Conservation (phyloP, 2,113 vertebrate genomes). For the Neopipo cinnamomea region DNA sequence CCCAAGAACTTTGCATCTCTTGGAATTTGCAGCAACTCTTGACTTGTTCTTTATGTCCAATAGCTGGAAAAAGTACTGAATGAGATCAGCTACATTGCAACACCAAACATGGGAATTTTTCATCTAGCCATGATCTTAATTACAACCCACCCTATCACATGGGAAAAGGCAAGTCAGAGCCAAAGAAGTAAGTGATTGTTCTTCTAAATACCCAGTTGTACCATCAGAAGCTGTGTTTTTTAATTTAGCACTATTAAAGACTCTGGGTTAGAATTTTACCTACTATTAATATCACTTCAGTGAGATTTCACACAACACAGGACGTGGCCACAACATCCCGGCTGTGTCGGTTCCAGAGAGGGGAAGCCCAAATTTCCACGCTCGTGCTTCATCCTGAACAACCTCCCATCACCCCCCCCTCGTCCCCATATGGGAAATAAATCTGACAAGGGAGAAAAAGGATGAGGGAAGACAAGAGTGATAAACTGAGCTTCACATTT, state of each 20-base stretch:
- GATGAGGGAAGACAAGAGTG: background rate
- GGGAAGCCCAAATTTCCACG: background rate
- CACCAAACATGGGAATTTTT: conserved; percentile 32
- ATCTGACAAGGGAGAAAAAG: background rate
- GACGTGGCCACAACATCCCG: background rate
- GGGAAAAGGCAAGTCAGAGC: conserved; percentile 46
- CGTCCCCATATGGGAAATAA: background rate
- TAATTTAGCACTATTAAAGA: background rate
- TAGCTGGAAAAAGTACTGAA: background rate
- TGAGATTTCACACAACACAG: background rate
- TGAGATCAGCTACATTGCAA: conserved; percentile 48
- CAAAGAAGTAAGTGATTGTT: conserved; percentile 44
- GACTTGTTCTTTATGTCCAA: background rate
- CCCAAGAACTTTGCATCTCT: background rate
- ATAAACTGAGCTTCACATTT: background rate
- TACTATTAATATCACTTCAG: background rate
- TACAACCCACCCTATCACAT: conserved; percentile 52
- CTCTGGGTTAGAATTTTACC: background rate
- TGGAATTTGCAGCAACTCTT: background rate
- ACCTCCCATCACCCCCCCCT: too few species aligned
- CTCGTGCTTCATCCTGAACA: background rate
- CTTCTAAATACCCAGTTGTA: conserved; percentile 11
- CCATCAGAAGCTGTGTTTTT: background rate
- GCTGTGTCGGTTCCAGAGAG: background rate
- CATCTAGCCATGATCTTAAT: conserved; percentile 25